phyloP scores from a whole-genome alignment of 2,888 invertebrate genomes.

The Tigriopus californicus region DNA sequence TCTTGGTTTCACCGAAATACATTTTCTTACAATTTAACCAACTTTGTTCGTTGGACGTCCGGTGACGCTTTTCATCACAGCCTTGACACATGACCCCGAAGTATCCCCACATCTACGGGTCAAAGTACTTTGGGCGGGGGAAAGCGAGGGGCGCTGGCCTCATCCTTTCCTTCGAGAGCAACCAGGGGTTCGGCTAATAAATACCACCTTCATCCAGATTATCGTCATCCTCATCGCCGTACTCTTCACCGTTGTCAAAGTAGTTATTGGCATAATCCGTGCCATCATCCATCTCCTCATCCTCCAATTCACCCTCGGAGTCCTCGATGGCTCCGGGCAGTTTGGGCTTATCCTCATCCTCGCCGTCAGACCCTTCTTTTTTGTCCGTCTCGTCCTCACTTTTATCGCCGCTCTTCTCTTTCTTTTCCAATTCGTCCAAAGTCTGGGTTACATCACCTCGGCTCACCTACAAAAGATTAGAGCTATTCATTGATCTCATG shows the following conservation, averaged over 20 bases:
- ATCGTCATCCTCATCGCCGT: constrained; percentile 62
- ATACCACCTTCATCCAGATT: constrained; percentile 20
- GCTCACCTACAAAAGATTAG: constrained; percentile 17
- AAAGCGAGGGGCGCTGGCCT: too few species aligned
- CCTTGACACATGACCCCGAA: too few species aligned
- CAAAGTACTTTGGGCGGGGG: too few species aligned
- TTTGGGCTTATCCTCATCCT: constrained; percentile 13
- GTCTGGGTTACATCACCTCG: constrained; percentile 21
- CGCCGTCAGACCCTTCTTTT: constrained; percentile 15
- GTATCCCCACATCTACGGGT: too few species aligned
- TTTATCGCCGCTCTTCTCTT: constrained; percentile 21
- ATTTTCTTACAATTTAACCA: too few species aligned
- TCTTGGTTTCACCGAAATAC: too few species aligned
- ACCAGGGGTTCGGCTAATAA: too few species aligned
- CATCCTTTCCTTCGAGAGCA: too few species aligned
- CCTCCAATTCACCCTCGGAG: constrained; percentile 29
- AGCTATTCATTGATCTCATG: background rate
- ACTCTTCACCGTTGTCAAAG: constrained; percentile 69
- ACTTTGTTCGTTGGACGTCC: too few species aligned
- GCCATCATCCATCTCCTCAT: constrained; percentile 65
- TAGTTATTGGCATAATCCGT: constrained; percentile 72
- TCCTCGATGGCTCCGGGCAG: constrained; percentile 21
- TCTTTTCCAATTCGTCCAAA: constrained; percentile 20
- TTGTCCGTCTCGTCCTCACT: constrained; percentile 18
- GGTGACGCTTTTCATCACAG: too few species aligned